Conservation (phyloP, 2,797 vertebrate species). For the Percopsis omiscomaycus region DNA sequence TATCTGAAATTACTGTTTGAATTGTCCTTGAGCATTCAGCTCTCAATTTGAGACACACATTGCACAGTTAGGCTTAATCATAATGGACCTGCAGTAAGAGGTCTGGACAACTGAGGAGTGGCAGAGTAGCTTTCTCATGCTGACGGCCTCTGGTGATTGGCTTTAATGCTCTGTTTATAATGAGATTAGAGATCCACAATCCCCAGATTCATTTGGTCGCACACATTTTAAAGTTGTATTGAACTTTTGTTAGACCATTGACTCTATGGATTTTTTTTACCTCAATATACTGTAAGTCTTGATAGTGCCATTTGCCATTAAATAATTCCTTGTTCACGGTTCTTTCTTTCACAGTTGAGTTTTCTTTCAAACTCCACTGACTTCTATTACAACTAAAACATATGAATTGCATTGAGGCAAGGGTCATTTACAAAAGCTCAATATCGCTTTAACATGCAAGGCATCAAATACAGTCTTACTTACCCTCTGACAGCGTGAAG, state of each 20-base stretch:
- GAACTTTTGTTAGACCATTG: no score
- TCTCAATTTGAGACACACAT: not conserved
- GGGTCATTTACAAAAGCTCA: no score
- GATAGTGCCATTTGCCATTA: no score
- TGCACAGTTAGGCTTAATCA: not conserved
- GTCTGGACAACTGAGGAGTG: not conserved
- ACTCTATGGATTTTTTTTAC: no score
- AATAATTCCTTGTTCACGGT: no score
- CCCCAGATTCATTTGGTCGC: constrained; percentile 45
- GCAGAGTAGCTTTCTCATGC: constrained; percentile 9
- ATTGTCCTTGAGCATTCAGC: not conserved
- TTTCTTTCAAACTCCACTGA: no score
- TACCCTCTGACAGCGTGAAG: constrained; percentile 96
- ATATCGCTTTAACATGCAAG: not conserved
- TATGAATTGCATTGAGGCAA: no score
- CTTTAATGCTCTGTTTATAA: constrained; percentile 58
- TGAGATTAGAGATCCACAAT: constrained; percentile 43
- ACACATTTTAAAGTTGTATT: constrained; percentile 26
- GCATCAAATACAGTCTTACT: constrained; percentile 52
- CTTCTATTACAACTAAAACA: no score
- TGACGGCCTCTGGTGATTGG: constrained; percentile 35
- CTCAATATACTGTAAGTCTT: no score
- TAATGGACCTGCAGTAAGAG: not conserved
- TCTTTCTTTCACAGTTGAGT: no score
- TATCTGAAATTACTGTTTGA: not conserved